phyloP scores from a whole-genome alignment of 2,888 invertebrate genomes.

The Oligia latruncula region DNA sequence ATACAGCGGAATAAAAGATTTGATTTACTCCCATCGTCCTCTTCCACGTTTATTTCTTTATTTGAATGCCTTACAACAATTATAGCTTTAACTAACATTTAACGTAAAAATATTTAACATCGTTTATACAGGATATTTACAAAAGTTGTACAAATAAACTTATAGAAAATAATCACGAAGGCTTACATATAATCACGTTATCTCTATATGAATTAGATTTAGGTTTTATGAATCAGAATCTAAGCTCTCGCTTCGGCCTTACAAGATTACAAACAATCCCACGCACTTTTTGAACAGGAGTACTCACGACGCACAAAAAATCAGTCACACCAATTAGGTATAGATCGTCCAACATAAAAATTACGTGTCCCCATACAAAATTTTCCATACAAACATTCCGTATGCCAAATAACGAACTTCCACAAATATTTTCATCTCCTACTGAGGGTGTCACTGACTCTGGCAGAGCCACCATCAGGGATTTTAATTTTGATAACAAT shows the following conservation, averaged over 20 bases:
- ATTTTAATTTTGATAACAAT: no score
- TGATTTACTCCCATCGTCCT: conserved; percentile 82
- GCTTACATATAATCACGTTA: conserved; percentile 57
- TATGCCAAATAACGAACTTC: neutral
- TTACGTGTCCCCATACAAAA: no score
- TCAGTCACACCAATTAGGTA: no score
- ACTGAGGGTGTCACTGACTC: no score
- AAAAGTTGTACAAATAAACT: conserved; percentile 64
- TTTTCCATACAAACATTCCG: neutral
- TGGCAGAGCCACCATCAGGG: no score
- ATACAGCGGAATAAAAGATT: conserved; percentile 32
- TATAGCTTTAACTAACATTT: conserved; percentile 62
- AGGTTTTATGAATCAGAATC: conserved; percentile 19
- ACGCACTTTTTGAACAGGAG: neutral
- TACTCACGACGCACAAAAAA: neutral
- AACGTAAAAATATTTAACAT: conserved; percentile 67
- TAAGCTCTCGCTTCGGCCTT: conserved; percentile 28
- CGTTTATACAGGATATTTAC: conserved; percentile 66
- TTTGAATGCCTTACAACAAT: conserved; percentile 66
- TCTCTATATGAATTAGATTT: conserved; percentile 17
- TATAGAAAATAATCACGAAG: conserved; percentile 58
- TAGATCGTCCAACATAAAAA: no score
- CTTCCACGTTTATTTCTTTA: conserved; percentile 62
- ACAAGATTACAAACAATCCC: neutral
- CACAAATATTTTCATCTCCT: neutral